phyloP scores from a whole-genome alignment of 2,888 invertebrate genomes.

The Schizotus pectinicornis region DNA sequence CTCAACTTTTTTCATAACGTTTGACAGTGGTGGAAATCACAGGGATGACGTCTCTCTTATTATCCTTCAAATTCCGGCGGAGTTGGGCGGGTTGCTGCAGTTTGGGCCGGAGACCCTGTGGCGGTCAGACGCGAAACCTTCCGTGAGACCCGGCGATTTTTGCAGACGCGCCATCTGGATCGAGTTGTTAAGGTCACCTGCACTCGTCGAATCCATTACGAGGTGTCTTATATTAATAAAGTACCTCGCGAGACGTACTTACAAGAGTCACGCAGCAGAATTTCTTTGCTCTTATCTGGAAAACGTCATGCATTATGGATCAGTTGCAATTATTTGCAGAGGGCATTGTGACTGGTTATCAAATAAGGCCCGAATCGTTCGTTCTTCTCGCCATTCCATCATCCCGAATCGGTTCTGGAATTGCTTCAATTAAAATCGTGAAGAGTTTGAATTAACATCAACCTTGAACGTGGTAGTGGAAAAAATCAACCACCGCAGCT shows the following conservation, averaged over 20 bases:
- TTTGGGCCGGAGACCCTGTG: too few relatives aligned
- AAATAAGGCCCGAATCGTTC: neutral
- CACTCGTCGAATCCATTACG: neutral
- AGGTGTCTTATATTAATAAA: neutral
- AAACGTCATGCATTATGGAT: too few relatives aligned
- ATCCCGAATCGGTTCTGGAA: too few relatives aligned
- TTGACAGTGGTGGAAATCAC: too few relatives aligned
- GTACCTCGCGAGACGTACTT: neutral
- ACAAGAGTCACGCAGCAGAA: neutral
- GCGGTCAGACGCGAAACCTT: neutral
- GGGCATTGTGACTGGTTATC: neutral
- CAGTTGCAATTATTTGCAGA: neutral
- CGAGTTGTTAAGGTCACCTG: constrained; percentile 6
- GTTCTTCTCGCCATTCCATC: neutral
- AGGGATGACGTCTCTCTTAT: too few relatives aligned
- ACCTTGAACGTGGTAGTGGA: constrained; percentile 19
- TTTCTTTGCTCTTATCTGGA: neutral
- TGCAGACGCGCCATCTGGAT: constrained; percentile 1
- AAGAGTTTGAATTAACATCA: neutral
- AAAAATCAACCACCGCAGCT: constrained; percentile 28
- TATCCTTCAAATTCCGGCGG: too few relatives aligned
- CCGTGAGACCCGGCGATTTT: neutral
- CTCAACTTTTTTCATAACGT: too few relatives aligned
- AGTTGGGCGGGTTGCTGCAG: too few relatives aligned
- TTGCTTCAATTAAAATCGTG: neutral